phyloP scores from a whole-genome alignment of 2,797 vertebrate genomes.

The Myiothlypis chrysogaster region DNA sequence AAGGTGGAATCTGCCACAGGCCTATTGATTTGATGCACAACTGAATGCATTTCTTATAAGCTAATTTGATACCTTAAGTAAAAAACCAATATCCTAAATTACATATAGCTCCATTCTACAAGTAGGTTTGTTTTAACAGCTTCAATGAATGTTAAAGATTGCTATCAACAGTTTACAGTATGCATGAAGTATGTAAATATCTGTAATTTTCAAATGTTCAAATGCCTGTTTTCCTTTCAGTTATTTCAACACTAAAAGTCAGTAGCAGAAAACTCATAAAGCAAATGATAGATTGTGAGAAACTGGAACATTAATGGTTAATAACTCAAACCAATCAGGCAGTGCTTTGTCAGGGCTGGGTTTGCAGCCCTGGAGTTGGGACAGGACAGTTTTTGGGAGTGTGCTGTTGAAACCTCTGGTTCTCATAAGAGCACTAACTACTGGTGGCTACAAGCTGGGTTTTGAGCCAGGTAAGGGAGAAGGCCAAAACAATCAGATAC shows the following conservation, averaged over 20 bases:
- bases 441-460: neutral
- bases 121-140: neutral
- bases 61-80: neutral
- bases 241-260: neutral
- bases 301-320: neutral
- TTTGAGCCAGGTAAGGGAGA: neutral
- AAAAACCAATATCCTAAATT: neutral
- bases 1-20: neutral
- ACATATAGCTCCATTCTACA: neutral
- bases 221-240: neutral
- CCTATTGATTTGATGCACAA: neutral
- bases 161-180: neutral
- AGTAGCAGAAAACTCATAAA: neutral
- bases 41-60: neutral
- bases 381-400: neutral
- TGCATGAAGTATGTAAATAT: neutral
- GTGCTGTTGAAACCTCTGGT: neutral
- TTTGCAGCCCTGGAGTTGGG: neutral
- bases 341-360: no score
- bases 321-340: accelerated
- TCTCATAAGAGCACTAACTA: neutral
- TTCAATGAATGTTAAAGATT: neutral
- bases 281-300: neutral
- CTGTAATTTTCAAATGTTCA: neutral
- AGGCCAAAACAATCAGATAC: neutral